Evolutionary conservation across 2,888 invertebrate species (phyloP).

Genomic region (Aphodius granarius): DNA sequence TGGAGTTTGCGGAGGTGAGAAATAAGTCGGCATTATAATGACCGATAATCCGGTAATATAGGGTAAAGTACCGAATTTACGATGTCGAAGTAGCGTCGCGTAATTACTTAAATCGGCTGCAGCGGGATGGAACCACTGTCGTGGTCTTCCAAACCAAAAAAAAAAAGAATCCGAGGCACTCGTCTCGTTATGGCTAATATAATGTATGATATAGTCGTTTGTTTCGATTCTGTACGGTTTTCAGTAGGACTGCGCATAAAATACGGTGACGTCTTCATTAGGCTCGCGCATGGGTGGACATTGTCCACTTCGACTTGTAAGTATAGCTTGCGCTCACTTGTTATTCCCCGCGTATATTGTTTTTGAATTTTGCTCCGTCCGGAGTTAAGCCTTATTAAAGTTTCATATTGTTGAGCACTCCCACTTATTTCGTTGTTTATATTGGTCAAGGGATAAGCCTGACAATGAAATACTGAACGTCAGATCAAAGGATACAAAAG

Average conservation of each 20-base stretch:
- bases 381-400: conserved; percentile 15
- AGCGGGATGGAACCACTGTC: neutral
- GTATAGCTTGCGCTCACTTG: conserved; percentile 29
- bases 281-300: conserved; percentile 9
- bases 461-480: conserved; percentile 9
- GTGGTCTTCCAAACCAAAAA: no score
- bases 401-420: conserved; percentile 13
- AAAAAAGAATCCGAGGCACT: conserved; percentile 5
- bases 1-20: neutral
- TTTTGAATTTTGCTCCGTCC: conserved; percentile 36
- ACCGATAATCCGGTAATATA: neutral
- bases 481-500: neutral
- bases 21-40: neutral
- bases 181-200: conserved; percentile 40
- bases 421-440: conserved; percentile 15
- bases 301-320: neutral
- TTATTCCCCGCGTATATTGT: conserved; percentile 38
- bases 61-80: conserved; percentile 10
- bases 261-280: conserved; percentile 43
- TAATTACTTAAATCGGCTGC: conserved; percentile 10
- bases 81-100: conserved; percentile 1
- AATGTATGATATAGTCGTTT: conserved; percentile 43
- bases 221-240: conserved; percentile 47
- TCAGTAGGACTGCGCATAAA: conserved; percentile 41
- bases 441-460: neutral